Conservation (phyloP, 2,888 invertebrate species). For the Mongoloraphidia duomilia region DNA sequence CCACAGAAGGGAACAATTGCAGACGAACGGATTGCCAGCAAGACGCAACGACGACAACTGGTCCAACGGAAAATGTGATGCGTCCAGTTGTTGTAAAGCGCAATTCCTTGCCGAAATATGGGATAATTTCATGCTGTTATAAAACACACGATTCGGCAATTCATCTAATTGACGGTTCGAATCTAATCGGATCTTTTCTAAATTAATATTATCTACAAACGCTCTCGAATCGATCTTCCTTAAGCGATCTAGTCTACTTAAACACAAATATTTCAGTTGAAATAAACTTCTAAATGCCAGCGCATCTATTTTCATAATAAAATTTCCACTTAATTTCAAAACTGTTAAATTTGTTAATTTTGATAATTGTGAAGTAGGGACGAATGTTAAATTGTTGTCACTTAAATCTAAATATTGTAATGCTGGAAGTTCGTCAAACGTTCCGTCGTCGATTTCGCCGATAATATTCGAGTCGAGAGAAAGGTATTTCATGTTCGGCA, state of each 20-base stretch:
- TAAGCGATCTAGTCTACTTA: slow-evolving; percentile 53
- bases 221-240: slow-evolving; percentile 59
- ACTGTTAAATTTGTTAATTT: slow-evolving; percentile 62
- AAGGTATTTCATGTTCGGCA: slow-evolving; percentile 55
- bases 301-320: slow-evolving; percentile 53
- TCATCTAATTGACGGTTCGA: slow-evolving; percentile 58
- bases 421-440: slow-evolving; percentile 59
- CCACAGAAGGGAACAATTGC: slow-evolving; percentile 81
- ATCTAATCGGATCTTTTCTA: slow-evolving; percentile 64
- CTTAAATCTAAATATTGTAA: slow-evolving; percentile 61
- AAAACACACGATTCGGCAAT: slow-evolving; percentile 69
- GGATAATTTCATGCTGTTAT: slow-evolving; percentile 65
- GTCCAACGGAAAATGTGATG: slow-evolving; percentile 70
- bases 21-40: slow-evolving; percentile 70
- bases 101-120: slow-evolving; percentile 65
- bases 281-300: slow-evolving; percentile 75
- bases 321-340: slow-evolving; percentile 67
- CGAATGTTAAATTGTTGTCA: slow-evolving; percentile 64
- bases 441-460: slow-evolving; percentile 50
- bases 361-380: slow-evolving; percentile 63
- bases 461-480: slow-evolving; percentile 66
- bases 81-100: slow-evolving; percentile 58
- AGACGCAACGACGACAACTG: slow-evolving; percentile 58
- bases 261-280: slow-evolving; percentile 58
- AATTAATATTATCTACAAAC: slow-evolving; percentile 71